phyloP scores from a whole-genome alignment of 2,113 vertebrate species.

The Trematocara nigrifrons region DNA sequence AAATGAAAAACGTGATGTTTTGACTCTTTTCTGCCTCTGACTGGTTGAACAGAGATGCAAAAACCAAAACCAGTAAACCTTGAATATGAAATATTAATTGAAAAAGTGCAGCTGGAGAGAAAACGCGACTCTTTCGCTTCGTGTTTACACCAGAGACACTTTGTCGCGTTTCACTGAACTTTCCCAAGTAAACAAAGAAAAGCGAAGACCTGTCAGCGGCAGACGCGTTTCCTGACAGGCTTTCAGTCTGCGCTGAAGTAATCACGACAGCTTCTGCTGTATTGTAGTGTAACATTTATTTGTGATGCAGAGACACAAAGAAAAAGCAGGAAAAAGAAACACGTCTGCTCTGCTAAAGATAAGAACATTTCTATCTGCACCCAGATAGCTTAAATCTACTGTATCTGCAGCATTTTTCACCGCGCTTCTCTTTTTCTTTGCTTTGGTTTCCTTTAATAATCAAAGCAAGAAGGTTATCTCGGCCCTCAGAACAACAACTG shows the following conservation, averaged over 20 bases:
- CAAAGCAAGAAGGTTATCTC: not conserved
- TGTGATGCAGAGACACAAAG: not conserved
- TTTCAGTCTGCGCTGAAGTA: not conserved
- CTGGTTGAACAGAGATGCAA: not conserved
- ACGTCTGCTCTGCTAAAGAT: not conserved
- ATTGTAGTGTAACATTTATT: not conserved
- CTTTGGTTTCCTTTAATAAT: not conserved
- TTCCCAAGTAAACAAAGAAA: not conserved
- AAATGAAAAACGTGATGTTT: not conserved
- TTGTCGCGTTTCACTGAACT: not conserved
- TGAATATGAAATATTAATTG: conserved; percentile 2
- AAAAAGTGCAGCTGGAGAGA: not conserved
- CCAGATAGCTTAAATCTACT: not conserved
- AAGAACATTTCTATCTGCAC: not conserved
- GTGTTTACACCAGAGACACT: not conserved
- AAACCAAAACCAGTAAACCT: not conserved
- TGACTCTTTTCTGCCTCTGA: not conserved
- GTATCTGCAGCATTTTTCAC: not conserved
- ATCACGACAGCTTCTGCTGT: not conserved
- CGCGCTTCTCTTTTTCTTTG: not conserved
- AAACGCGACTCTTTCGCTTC: not conserved
- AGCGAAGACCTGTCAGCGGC: not conserved
- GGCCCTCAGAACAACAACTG: not conserved
- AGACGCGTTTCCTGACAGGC: not conserved
- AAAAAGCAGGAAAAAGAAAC: not conserved